A percentile compares a stretch with the other conserved stretches of the same genome.
Conservation (phyloP, 2,797 vertebrate species). For the Orestias chungarensis region DNA sequence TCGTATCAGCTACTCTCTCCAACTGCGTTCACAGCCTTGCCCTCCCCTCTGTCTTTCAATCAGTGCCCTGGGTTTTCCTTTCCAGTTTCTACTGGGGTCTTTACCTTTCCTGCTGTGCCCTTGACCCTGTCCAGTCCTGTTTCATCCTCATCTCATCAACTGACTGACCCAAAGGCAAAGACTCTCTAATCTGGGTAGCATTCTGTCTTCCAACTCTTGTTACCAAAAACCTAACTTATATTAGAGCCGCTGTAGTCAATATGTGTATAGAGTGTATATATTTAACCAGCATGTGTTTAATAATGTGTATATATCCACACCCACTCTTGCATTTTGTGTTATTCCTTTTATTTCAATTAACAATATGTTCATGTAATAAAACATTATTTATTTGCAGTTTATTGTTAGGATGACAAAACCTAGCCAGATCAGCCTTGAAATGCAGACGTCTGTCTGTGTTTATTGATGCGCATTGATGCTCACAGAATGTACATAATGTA, state of each 20-base stretch:
- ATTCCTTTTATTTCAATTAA: conserved; percentile 51
- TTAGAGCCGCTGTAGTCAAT: conserved; percentile 52
- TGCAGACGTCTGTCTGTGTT: conserved; percentile 45
- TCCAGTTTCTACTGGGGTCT: conserved; percentile 62
- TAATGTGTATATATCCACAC: conserved; percentile 67
- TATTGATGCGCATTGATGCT: conserved; percentile 45
- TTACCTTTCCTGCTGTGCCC: conserved; percentile 73
- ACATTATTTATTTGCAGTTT: conserved; percentile 43
- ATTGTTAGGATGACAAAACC: conserved; percentile 44
- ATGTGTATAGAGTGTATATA: conserved; percentile 73
- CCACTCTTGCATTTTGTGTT: conserved; percentile 45
- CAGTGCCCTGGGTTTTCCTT: conserved; percentile 76
- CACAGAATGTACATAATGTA: conserved; percentile 55
- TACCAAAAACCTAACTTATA: conserved; percentile 64
- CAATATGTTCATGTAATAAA: conserved; percentile 56
- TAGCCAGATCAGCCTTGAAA: conserved; percentile 35
- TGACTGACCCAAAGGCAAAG: conserved; percentile 77
- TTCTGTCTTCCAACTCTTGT: conserved; percentile 69
- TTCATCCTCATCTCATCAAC: conserved; percentile 69
- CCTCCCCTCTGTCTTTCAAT: conserved; percentile 70
- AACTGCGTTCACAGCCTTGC: conserved; percentile 72
- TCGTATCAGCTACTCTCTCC: conserved; percentile 64
- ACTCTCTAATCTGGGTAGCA: conserved; percentile 78
- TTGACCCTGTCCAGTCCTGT: conserved; percentile 61
- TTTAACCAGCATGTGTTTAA: conserved; percentile 72